A percentile compares a stretch with the other conserved stretches of the same genome.
phyloP scores from a whole-genome alignment of 2,113 vertebrate genomes.

The Cyphomyrus discorhynchus region DNA sequence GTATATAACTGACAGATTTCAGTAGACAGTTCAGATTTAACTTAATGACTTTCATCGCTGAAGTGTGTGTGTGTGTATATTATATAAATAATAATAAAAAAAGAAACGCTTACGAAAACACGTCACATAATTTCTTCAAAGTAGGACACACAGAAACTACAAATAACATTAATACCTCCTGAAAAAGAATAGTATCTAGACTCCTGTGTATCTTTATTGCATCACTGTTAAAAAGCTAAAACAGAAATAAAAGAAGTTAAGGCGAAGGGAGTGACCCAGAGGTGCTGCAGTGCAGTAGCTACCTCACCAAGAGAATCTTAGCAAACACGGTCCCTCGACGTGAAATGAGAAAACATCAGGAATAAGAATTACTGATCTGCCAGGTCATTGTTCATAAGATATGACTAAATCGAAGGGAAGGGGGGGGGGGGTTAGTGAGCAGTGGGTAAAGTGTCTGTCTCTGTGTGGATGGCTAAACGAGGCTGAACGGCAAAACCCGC shows the following conservation, averaged over 20 bases:
- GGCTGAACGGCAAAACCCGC: constrained; percentile 25
- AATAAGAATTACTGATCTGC: neutral
- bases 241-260: neutral
- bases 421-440: neutral
- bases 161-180: too few species aligned
- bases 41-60: neutral
- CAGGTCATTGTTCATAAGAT: neutral
- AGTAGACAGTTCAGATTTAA: neutral
- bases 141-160: too few species aligned
- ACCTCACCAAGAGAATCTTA: neutral
- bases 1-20: neutral
- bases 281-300: neutral
- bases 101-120: too few species aligned
- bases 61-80: neutral
- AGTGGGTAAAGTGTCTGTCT: neutral
- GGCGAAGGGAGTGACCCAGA: neutral
- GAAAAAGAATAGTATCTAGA: too few species aligned
- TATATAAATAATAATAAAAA: too few species aligned
- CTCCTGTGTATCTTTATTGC: neutral
- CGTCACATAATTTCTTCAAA: too few species aligned
- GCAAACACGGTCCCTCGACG: neutral
- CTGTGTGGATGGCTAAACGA: neutral
- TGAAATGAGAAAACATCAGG: neutral
- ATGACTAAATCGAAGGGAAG: neutral
- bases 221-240: neutral